Percentiles rank a stretch among this genome's conserved stretches.
Evolutionary conservation across 2,797 vertebrate genomes (phyloP).

Genomic region (Lepilemur ruficaudatus): DNA sequence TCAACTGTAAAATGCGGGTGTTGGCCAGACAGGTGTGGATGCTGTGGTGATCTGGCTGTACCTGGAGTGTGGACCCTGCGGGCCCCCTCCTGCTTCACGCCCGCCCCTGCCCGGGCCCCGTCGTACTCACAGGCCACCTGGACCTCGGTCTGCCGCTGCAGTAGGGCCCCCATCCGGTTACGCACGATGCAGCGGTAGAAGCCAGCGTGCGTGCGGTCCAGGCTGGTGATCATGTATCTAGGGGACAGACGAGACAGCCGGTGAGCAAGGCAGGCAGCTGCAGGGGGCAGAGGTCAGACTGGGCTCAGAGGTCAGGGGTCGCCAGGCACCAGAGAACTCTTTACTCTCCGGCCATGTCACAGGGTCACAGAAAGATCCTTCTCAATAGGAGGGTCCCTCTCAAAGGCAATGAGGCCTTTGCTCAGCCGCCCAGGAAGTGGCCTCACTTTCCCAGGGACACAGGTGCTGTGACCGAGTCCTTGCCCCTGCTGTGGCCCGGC

Average conservation of each 20-base stretch:
- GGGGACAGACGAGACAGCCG: slow-evolving; percentile 34
- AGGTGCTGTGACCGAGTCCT: not conserved
- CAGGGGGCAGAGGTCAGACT: not conserved
- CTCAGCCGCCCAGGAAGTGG: not conserved
- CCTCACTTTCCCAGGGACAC: not conserved
- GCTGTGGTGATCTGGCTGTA: not conserved
- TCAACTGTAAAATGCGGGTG: fast-evolving
- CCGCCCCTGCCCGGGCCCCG: fast-evolving
- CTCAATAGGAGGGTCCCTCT: not conserved
- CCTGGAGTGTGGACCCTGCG: not conserved
- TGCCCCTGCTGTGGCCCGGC: not conserved
- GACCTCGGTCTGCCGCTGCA: slow-evolving; percentile 96
- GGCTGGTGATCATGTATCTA: slow-evolving; percentile 96
- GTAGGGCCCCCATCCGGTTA: slow-evolving; percentile 95
- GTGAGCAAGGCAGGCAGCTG: not conserved
- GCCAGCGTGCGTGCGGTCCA: slow-evolving; percentile 96
- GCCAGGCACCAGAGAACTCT: not conserved
- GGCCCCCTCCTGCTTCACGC: fast-evolving
- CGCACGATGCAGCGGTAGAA: slow-evolving; percentile 98
- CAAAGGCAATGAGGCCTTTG: not conserved
- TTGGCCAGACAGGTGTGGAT: fast-evolving
- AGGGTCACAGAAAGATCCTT: not conserved
- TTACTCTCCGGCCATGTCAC: not conserved
- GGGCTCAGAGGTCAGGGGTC: not conserved
- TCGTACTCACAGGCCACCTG: slow-evolving; percentile 97